These are phyloP conservation scores for Caenorhabditis uteleia DNA, from an alignment of 2,888 invertebrate genomes.

Conservation along the genomic window DNA sequence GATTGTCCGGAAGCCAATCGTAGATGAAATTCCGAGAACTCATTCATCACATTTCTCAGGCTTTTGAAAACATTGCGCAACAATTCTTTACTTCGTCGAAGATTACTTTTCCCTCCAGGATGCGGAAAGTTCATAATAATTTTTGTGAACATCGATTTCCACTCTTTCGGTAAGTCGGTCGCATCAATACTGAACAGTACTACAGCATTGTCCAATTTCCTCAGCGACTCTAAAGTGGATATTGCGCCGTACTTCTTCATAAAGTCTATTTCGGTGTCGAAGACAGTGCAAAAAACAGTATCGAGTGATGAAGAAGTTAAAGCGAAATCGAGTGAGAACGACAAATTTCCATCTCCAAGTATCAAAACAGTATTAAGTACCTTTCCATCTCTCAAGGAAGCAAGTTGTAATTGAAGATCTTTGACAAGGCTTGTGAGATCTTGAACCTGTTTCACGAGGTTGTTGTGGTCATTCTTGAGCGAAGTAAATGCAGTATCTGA, in stretches of 20 bases:
- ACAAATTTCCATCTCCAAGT: conserved; percentile 55
- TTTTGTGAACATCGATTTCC: conserved; percentile 70
- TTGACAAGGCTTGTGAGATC: conserved; percentile 42
- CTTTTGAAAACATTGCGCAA: conserved; percentile 69
- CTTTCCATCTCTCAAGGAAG: conserved; percentile 19
- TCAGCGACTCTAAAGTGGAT: conserved; percentile 23
- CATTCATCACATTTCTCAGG: conserved; percentile 26
- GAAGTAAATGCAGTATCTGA: conserved; percentile 27
- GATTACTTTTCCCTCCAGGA: conserved; percentile 76
- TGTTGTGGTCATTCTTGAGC: conserved; percentile 41
- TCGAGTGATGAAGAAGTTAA: conserved; percentile 6
- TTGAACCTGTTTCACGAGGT: conserved; percentile 42
- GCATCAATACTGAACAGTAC: conserved; percentile 46
- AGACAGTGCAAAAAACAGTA: conserved; percentile 42
- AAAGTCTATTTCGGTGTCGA: conserved; percentile 42
- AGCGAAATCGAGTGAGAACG: conserved; percentile 46
- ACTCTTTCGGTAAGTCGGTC: conserved; percentile 29
- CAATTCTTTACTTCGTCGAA: conserved; percentile 74
- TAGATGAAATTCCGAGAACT: conserved; percentile 44
- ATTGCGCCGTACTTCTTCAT: conserved; percentile 26
- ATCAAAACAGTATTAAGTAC: conserved; percentile 26
- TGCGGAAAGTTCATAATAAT: conserved; percentile 77
- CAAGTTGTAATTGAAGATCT: conserved; percentile 34
- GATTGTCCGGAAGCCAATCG: conserved; percentile 58
- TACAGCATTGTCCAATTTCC: conserved; percentile 24